These are phyloP conservation scores for Samia ricini DNA, from an alignment of 1,140 invertebrate species.

Conservation along the genomic window DNA sequence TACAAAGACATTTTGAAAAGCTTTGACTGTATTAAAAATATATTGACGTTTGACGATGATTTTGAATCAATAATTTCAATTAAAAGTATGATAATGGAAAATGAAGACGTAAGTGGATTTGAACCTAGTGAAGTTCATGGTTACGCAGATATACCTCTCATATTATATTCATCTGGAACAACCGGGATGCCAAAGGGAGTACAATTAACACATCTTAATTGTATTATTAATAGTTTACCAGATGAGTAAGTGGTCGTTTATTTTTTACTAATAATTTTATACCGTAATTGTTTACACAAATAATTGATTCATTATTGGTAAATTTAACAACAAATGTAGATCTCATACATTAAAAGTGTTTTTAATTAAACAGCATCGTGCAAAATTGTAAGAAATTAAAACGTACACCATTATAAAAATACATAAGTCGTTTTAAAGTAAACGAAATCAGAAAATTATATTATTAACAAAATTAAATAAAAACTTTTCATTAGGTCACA, in stretches of 20 bases:
- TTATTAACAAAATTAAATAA: too few relatives aligned
- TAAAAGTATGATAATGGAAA: conserved; percentile 30
- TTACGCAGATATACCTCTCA: conserved; percentile 52
- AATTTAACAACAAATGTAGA: too few relatives aligned
- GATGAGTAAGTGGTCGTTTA: conserved; percentile 44
- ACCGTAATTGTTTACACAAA: too few relatives aligned
- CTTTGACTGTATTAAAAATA: conserved; percentile 42
- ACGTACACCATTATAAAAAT: too few relatives aligned
- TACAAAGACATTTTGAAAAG: conserved; percentile 39
- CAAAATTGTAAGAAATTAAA: too few relatives aligned
- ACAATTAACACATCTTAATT: conserved; percentile 84
- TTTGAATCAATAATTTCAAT: conserved; percentile 25
- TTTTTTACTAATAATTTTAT: too few relatives aligned
- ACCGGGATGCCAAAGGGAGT: conserved; percentile 89
- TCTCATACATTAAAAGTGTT: too few relatives aligned
- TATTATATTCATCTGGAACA: conserved; percentile 82
- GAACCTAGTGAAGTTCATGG: conserved; percentile 43
- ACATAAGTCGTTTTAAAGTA: too few relatives aligned
- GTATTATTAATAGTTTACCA: conserved; percentile 45
- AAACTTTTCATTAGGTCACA: too few relatives aligned
- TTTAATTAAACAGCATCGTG: too few relatives aligned
- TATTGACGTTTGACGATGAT: conserved; percentile 40
- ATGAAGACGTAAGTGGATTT: conserved; percentile 43
- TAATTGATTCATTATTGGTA: too few relatives aligned
- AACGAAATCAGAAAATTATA: too few relatives aligned